Evolutionary conservation across 2,797 vertebrate species (phyloP).

Genomic region (Rhinoraja longicauda): DNA sequence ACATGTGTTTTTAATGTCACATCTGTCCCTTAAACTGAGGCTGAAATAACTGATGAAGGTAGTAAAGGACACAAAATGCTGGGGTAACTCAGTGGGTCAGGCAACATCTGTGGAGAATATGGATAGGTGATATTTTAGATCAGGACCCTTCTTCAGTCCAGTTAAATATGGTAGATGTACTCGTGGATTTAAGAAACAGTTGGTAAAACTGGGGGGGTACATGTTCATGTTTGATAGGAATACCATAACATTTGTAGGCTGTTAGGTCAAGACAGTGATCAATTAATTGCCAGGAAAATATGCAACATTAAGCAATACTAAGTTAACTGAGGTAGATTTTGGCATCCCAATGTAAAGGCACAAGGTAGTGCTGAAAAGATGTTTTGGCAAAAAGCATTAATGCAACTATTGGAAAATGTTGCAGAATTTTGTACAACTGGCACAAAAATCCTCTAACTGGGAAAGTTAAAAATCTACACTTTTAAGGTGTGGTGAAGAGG

Average conservation of each 20-base stretch:
- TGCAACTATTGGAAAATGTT: neutral
- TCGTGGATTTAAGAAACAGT: neutral
- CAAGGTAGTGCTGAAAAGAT: neutral
- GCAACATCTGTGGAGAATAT: too few species aligned
- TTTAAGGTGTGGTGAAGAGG: neutral
- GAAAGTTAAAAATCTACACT: neutral
- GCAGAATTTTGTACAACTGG: neutral
- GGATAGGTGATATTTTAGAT: too few species aligned
- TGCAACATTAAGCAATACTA: neutral
- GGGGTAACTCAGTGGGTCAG: too few species aligned
- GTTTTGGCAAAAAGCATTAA: neutral
- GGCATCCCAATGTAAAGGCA: neutral
- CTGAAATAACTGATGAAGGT: too few species aligned
- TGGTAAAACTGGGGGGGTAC: neutral
- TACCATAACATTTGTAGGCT: neutral
- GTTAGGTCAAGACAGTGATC: neutral
- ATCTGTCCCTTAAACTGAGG: neutral
- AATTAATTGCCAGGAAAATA: neutral
- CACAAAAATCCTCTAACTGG: neutral
- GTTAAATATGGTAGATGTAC: too few species aligned
- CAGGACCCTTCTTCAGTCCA: too few species aligned
- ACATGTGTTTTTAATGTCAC: neutral
- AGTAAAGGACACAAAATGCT: too few species aligned
- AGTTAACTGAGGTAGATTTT: conserved; percentile 18
- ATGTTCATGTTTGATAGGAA: neutral